phyloP scores from a whole-genome alignment of 2,888 invertebrate genomes.

The Heliconius ethilla region DNA sequence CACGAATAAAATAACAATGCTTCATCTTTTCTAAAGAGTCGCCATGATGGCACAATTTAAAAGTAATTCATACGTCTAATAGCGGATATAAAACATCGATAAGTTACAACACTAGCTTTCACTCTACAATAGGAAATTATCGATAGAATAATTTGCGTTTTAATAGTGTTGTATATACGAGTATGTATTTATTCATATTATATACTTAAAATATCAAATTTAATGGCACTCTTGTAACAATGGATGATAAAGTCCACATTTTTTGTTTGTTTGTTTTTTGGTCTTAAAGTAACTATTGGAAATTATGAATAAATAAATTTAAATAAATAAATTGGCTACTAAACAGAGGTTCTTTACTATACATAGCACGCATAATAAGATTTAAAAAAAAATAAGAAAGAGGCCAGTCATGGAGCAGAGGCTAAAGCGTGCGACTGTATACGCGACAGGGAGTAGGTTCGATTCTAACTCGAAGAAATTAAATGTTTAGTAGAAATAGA shows the following conservation, averaged over 20 bases:
- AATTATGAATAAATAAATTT: background rate
- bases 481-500: no score
- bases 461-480: no score
- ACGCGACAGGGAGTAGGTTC: no score
- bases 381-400: no score
- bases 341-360: no score
- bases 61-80: constrained; percentile 14
- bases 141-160: background rate
- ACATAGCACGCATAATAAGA: no score
- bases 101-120: constrained; percentile 29
- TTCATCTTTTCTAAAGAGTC: background rate
- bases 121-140: constrained; percentile 16
- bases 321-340: no score
- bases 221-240: background rate
- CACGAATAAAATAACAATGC: background rate
- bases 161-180: constrained; percentile 4
- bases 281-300: background rate
- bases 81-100: constrained; percentile 17
- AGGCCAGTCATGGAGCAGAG: no score
- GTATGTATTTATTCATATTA: background rate
- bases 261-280: background rate
- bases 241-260: background rate
- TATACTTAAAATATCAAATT: background rate
- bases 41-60: constrained; percentile 19
- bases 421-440: no score